A percentile compares a stretch with the other conserved stretches of the same genome.
Conservation (phyloP, 1,140 invertebrate species). For the Helicorthomorpha holstii region DNA sequence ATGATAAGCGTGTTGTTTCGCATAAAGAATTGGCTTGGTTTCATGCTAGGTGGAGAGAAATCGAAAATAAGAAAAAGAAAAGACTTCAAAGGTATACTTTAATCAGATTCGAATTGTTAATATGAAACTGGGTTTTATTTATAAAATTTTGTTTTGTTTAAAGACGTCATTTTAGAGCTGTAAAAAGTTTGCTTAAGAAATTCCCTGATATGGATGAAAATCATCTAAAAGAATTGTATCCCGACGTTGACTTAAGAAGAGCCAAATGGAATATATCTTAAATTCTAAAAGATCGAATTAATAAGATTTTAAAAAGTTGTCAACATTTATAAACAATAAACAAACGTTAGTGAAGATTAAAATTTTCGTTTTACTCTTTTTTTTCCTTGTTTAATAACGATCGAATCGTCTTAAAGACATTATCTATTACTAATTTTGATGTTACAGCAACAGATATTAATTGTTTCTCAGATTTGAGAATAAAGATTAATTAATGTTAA, state of each 20-base stretch:
- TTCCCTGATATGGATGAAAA: conserved; percentile 60
- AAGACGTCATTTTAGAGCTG: conserved; percentile 43
- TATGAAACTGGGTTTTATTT: background rate
- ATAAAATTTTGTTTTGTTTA: conserved; percentile 17
- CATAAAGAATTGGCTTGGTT: conserved; percentile 12
- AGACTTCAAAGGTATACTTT: background rate
- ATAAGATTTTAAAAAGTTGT: no score
- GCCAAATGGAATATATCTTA: no score
- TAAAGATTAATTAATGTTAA: no score
- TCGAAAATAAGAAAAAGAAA: conserved; percentile 1
- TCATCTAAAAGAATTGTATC: conserved; percentile 50
- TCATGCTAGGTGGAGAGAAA: conserved; percentile 5
- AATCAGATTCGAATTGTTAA: background rate
- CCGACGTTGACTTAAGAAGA: conserved; percentile 48
- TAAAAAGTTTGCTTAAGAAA: conserved; percentile 44
- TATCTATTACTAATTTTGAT: no score
- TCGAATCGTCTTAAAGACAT: no score
- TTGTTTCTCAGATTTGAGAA: no score
- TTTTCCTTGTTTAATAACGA: no score
- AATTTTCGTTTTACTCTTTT: no score
- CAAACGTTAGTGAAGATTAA: no score
- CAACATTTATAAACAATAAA: no score
- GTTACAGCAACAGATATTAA: no score
- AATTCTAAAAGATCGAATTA: no score
- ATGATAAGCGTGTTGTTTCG: background rate